Base-by-base conservation (phyloP, 2,888 invertebrate genomes). In the Artemia sp. region DNA sequence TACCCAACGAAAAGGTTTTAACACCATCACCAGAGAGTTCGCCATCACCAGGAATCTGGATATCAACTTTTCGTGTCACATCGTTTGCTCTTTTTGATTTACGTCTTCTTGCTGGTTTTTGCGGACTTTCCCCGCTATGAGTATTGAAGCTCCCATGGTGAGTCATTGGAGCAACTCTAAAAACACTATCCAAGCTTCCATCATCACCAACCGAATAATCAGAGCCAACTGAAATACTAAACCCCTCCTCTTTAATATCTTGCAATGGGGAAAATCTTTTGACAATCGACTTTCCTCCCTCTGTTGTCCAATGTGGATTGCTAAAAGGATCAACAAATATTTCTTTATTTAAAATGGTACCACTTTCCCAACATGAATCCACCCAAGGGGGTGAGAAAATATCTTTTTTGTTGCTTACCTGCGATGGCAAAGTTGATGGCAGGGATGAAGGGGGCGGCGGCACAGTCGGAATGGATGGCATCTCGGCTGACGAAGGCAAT, bases 401-500 rank as follows among this genome's bases (percentile, higher is more conserved):
- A 38, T 38, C 38, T 5, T 38, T 38, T 9, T 58, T n/a, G 24
- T n/a, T 58, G 71, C 73, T 73, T 72, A 73, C 73, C 72, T 72
- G 64, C n/a, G 64, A 58, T n/a, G 51, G 67, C 50, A 66, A 69
- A 68, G 64, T 70, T 70, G 71, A 71, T 72, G 58, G 70, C 70
- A 12, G 72, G 72, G 12, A 72, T 69, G 67, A 72, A 50, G 24
- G 74, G 64, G 64, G 64, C 73, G 9, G 73, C 74, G 51, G 74
- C 73, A 58, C 88, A 78, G 88, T 89, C 12, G 87, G 85, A 19
- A 58, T 58, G 64, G 64, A 19, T n/a, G 64, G 64, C 8, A 58
- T 58, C n/a, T 70, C 68, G 10, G 67, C 51, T 38, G 69, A 38
- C 74, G 89, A 84, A 73, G 91, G 91, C 76, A 92, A 82, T 52